A percentile compares a stretch with the other conserved stretches of the same genome.
These are phyloP conservation scores for Blastobasis lacticolella DNA, from an alignment of 2,888 invertebrate genomes.

Conservation along the genomic window DNA sequence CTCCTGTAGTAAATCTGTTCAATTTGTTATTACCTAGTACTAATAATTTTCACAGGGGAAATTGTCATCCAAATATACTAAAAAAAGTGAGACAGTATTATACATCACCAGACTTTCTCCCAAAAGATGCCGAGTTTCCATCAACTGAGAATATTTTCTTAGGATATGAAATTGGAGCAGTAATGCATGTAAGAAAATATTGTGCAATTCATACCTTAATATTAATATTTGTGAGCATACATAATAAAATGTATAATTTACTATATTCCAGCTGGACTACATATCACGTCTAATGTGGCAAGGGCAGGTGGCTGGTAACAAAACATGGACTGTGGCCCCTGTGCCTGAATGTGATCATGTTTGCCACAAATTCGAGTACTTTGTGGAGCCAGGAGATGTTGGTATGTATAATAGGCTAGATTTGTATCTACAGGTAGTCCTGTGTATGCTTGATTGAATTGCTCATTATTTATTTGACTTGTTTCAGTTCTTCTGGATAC, in stretches of 20 bases:
- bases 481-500: constrained; percentile 88
- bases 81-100: constrained; percentile 84
- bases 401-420: constrained; percentile 58
- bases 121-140: constrained; percentile 90
- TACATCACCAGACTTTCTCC: constrained; percentile 87
- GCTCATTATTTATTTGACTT: neutral
- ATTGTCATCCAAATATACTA: constrained; percentile 88
- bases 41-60: constrained; percentile 76
- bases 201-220: neutral
- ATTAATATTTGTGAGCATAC: neutral
- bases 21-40: neutral
- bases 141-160: constrained; percentile 93
- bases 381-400: constrained; percentile 90
- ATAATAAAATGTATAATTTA: neutral
- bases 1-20: neutral
- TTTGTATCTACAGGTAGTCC: neutral
- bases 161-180: constrained; percentile 92
- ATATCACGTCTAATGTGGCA: constrained; percentile 95
- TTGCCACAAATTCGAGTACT: constrained; percentile 83
- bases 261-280: constrained; percentile 84
- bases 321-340: constrained; percentile 88
- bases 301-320: constrained; percentile 89
- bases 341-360: constrained; percentile 89
- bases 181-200: constrained; percentile 84
- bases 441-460: neutral